Evolutionary conservation across 2,888 invertebrate species (phyloP), one percentile per base, ranked within the genome.

Genomic region (Trichopria drosophilae): DNA sequence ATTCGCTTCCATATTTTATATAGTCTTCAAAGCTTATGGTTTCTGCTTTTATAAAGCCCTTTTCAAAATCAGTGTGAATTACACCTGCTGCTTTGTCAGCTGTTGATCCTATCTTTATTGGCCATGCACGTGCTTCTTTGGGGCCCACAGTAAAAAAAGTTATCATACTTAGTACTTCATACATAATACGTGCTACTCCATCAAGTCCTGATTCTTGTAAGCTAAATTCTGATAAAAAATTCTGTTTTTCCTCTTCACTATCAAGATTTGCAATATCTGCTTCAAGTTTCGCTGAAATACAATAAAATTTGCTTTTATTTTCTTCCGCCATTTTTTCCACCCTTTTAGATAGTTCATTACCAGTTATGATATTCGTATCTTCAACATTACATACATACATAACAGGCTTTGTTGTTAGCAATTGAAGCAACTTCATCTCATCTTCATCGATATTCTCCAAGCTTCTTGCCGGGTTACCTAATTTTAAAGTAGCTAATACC

Each of bases 11-110:
- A 44, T 46, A 51, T n/a, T 41, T 24, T 28, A 51, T 44, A 24
- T 46, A 57, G 40, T 54, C 54, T 20, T 18, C 48, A 48, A 26
- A 57, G 18, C 26, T 13, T 35, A 57, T 57, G 0, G 36, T 40
- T 35, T 57, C 48, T 51, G 54, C 57, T 26, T 39, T 20, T 24
- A 58, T 58, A 44, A 55, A 58, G 32, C 58, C 58, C 41, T 47
- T 49, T 23, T 53, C 52, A 55, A 58, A 58, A 44, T 58, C 58
- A 24, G 52, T 58, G 23, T 58, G 58, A n/a, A 58, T 58, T 31
- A 44, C 47, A 28, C 53, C 51, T 20, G 58, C 51, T 31, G 55
- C 58, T 16, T 53, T 36, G 10, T 36, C 39, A n/a, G 55, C 55
- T 26, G 43, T 55, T 20, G 47, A 22, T 16, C 55, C 55, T 34